Base-by-base conservation (phyloP, 2,113 vertebrate genomes). In the Ia io region DNA sequence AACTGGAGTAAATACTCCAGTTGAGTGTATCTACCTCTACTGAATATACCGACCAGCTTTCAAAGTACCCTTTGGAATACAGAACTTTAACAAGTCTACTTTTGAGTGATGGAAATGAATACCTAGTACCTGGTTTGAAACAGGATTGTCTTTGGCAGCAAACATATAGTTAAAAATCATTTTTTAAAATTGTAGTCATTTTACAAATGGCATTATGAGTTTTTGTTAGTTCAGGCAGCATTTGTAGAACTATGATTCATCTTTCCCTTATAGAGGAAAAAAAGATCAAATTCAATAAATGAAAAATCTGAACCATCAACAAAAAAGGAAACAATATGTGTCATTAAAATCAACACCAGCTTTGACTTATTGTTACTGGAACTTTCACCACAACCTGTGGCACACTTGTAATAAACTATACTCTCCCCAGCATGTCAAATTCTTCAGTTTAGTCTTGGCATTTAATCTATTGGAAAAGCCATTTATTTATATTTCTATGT, bases 361-460 rank as follows among this genome's bases (percentile, higher is more conserved):
- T 96, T 95, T 96, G 95, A 94, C 76, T 77, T 93, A 71, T 69
- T 90, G 47, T 95, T 95, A 85, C 80, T 91, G 95, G 92, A 96
- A 95, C 56, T 65, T 92, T 88, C 78, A 89, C 63, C 90, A 95
- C 92, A 90, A 90, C 77, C 53, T 73, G 9, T 94, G 89, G 28
- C 73, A 93, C 17, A 65, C 40, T 86, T 77, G 8, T 93, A 94
- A 95, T 94, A 96, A 96, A 90, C 93, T 95, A 56, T 32, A 70
- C 93, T 95, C 91, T 42, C 11, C 65, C 30, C 49, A 82, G 49
- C 47, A 84, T 83, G 73, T 92, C 73, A 94, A 89, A 92, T 93
- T 56, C 20, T 95, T 96, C 80, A 40, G 42, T 91, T 96, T 90
- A 94, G 40, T 90, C 96, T 96, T 94, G 84, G 47, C 84, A 94